Percentiles rank a stretch among this genome's conserved stretches.
These are phyloP conservation scores for Oncorhynchus gorbuscha DNA, from an alignment of 2,113 vertebrate genomes.

Conservation along the genomic window DNA sequence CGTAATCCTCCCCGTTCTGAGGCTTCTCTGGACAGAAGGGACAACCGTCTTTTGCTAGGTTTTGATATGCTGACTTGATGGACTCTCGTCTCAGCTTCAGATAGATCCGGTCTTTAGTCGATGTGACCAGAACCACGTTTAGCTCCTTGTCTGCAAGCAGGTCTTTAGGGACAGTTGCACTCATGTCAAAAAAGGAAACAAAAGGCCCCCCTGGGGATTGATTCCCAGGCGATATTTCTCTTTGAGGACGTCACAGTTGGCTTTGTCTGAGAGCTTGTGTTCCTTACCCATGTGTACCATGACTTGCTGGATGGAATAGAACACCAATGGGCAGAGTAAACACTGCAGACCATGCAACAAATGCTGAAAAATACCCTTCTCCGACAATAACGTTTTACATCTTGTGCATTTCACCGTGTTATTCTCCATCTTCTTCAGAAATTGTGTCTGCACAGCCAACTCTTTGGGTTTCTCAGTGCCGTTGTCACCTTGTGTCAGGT, in stretches of 20 bases:
- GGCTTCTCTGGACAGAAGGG: constrained; percentile 80
- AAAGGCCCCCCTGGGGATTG: constrained; percentile 71
- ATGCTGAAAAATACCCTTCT: constrained; percentile 81
- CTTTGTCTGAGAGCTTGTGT: constrained; percentile 73
- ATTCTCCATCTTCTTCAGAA: constrained; percentile 4
- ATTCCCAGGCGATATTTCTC: constrained; percentile 73
- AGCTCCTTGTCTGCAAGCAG: constrained; percentile 80
- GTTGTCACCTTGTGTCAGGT: not conserved
- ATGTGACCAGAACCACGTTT: constrained; percentile 76
- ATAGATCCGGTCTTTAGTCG: constrained; percentile 74
- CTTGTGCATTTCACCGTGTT: constrained; percentile 60
- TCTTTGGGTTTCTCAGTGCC: not conserved
- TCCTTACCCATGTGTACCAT: constrained; percentile 75
- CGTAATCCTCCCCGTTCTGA: constrained; percentile 68
- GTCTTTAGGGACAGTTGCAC: constrained; percentile 74
- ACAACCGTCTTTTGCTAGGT: constrained; percentile 62
- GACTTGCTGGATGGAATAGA: constrained; percentile 78
- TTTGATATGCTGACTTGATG: constrained; percentile 37
- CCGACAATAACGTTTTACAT: constrained; percentile 77
- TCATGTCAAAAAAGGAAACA: constrained; percentile 82
- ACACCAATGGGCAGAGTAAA: constrained; percentile 81
- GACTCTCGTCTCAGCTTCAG: constrained; percentile 77
- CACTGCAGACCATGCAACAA: constrained; percentile 83
- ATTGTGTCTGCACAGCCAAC: not conserved
- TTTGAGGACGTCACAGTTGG: constrained; percentile 75